Conservation (phyloP, 2,113 vertebrate genomes). For the Pollachius pollachius region DNA sequence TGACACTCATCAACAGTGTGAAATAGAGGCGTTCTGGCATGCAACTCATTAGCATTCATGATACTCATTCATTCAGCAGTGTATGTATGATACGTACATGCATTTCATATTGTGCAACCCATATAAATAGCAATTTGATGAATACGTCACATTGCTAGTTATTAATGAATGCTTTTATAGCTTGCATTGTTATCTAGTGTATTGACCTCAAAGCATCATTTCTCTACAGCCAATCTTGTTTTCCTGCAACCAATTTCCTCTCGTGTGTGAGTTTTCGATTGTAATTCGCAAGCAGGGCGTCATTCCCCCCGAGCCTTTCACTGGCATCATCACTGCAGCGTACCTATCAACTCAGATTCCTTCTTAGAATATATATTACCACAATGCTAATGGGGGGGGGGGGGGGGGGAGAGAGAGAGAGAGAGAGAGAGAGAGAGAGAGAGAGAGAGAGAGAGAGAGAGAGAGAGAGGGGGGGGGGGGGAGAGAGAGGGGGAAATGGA, state of each 20-base stretch:
- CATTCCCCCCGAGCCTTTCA: too few relatives aligned
- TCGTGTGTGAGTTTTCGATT: not conserved
- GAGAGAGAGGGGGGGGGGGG: not conserved
- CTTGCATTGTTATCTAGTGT: not conserved
- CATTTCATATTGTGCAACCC: not conserved
- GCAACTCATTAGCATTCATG: too few relatives aligned
- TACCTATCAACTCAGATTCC: too few relatives aligned
- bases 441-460: not conserved
- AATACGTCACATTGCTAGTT: not conserved
- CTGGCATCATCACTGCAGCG: too few relatives aligned
- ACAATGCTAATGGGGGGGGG: too few relatives aligned
- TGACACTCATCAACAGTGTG: too few relatives aligned
- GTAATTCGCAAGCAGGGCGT: too few relatives aligned
- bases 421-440: not conserved
- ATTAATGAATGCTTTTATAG: not conserved
- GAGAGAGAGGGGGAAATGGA: not conserved
- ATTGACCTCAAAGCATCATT: not conserved
- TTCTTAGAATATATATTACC: too few relatives aligned
- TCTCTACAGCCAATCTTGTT: not conserved
- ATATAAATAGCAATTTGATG: not conserved
- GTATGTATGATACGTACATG: too few relatives aligned
- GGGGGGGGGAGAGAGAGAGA: not conserved
- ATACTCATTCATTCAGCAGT: too few relatives aligned
- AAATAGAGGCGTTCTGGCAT: too few relatives aligned
- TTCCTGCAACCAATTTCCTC: not conserved